These are phyloP conservation scores for Drosophila sp. DNA, from an alignment of 1,140 invertebrate species.

Conservation along the genomic window DNA sequence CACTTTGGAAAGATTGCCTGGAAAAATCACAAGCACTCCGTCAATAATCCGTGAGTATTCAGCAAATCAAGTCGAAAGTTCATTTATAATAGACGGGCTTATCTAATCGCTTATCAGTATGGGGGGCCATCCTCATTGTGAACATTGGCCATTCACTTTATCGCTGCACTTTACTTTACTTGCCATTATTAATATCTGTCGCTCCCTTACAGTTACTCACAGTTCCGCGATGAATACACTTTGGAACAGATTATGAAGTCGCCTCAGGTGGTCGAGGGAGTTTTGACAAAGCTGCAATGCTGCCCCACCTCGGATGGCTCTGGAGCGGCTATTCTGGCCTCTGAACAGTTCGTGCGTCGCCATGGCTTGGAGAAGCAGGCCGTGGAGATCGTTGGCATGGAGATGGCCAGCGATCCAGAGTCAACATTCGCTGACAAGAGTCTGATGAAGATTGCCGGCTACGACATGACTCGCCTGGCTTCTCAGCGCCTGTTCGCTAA, in stretches of 20 bases:
- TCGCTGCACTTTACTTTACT: neutral
- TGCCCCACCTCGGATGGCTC: conserved; percentile 99
- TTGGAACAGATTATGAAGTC: conserved; percentile 95
- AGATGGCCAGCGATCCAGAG: conserved; percentile 96
- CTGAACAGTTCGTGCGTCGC: conserved; percentile 94
- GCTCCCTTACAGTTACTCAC: conserved; percentile 89
- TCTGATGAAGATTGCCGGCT: conserved; percentile 96
- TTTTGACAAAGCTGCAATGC: conserved; percentile 98
- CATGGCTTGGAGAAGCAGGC: conserved; percentile 93
- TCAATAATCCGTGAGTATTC: conserved; percentile 94
- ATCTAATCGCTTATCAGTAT: conserved; percentile 46
- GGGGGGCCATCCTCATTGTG: conserved; percentile 52
- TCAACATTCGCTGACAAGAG: conserved; percentile 91
- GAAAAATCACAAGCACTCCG: conserved; percentile 98
- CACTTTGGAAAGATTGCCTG: conserved; percentile 99
- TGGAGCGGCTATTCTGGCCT: conserved; percentile 95
- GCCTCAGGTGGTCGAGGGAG: conserved; percentile 93
- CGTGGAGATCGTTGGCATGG: conserved; percentile 97
- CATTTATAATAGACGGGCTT: conserved; percentile 5
- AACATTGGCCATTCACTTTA: conserved; percentile 37
- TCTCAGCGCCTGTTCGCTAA: conserved; percentile 92
- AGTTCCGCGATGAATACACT: conserved; percentile 95
- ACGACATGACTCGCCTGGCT: conserved; percentile 97
- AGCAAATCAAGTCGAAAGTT: conserved; percentile 24
- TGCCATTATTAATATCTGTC: neutral